phyloP scores from a whole-genome alignment of 2,113 vertebrate species.

The Tupaia tana region DNA sequence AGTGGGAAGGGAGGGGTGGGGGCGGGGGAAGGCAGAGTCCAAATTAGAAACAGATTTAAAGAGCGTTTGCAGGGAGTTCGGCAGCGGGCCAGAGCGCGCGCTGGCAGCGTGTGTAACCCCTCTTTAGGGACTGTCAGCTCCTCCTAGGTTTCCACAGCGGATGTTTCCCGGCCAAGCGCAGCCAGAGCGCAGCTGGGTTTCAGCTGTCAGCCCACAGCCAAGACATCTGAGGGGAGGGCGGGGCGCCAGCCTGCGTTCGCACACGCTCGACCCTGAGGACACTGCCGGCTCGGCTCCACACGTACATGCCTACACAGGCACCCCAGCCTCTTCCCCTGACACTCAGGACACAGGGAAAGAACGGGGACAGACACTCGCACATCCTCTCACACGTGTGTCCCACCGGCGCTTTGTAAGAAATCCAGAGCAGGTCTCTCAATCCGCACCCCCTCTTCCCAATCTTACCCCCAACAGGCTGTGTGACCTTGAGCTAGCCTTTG shows the following conservation, averaged over 20 bases:
- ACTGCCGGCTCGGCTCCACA: not conserved
- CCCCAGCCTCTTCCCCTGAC: not conserved
- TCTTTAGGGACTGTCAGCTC: slow-evolving; percentile 87
- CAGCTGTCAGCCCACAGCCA: slow-evolving; percentile 89
- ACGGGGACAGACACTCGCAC: not conserved
- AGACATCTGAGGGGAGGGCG: slow-evolving; percentile 86
- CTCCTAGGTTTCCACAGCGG: slow-evolving; percentile 92
- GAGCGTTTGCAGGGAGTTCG: slow-evolving; percentile 90
- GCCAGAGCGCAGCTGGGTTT: slow-evolving; percentile 92
- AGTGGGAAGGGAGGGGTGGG: slow-evolving; percentile 18
- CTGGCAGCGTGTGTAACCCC: slow-evolving; percentile 83
- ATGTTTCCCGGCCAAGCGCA: slow-evolving; percentile 96
- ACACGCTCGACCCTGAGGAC: not conserved
- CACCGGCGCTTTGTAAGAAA: not conserved
- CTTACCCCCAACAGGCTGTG: not conserved
- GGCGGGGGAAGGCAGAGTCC: slow-evolving; percentile 74
- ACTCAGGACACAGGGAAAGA: not conserved
- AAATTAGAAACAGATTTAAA: slow-evolving; percentile 92
- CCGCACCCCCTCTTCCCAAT: too few relatives aligned
- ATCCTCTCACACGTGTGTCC: not conserved
- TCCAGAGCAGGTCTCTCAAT: not conserved
- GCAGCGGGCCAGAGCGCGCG: slow-evolving; percentile 85
- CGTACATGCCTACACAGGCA: not conserved
- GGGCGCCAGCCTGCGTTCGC: slow-evolving; percentile 43
- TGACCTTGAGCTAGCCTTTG: not conserved